Base-by-base conservation (phyloP, 2,113 vertebrate species). In the Brevimyrus niger region DNA sequence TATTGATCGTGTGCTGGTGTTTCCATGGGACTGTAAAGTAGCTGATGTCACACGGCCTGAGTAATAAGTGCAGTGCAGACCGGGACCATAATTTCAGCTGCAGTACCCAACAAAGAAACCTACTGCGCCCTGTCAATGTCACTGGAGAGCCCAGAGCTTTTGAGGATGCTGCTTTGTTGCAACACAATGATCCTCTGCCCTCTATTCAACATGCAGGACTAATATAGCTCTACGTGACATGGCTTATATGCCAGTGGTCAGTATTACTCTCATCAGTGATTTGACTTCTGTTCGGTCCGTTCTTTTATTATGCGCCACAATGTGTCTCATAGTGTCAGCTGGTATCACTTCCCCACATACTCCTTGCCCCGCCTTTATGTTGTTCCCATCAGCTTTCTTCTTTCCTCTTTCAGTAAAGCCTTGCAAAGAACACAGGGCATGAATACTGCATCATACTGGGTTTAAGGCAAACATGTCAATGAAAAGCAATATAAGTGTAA, bases 381-480 rank as follows among this genome's bases (percentile, higher is more conserved):
- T 31, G 31, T 19, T 69, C 3, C 58, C 48, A 8, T 50, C 48
- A 27, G 50, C 69, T 31, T 46, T 83, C 48, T 31, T 27, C 27
- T 42, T 31, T 44, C 19, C 17, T 50, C 80, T 85, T 61, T 46
- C 38, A 31, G 23, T 11, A 44, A 44, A 87, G 42, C 19, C 42
- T 87, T 65, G 35, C 55, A 61, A 35, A 87, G 55, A 42, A 19
- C 47, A 47, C 19, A 31, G 76, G 82, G 47, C 13, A 90, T 21
- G 86, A 76, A 91, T 90, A 92, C 90, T 61, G 87, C 90, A 89
- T 69, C 88, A 93, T 90, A 42, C 90, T 94, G 93, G 93, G 44
- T 48, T 96, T 97, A 97, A 97, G 96, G 96, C 96, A 96, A 95
- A 96, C 93, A 93, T 96, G 96, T 95, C 95, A 95, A 96, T 94